Evolutionary conservation across 2,888 invertebrate genomes (phyloP), one percentile per base, ranked within the genome.

Genomic region (Diloba caeruleocephala): DNA sequence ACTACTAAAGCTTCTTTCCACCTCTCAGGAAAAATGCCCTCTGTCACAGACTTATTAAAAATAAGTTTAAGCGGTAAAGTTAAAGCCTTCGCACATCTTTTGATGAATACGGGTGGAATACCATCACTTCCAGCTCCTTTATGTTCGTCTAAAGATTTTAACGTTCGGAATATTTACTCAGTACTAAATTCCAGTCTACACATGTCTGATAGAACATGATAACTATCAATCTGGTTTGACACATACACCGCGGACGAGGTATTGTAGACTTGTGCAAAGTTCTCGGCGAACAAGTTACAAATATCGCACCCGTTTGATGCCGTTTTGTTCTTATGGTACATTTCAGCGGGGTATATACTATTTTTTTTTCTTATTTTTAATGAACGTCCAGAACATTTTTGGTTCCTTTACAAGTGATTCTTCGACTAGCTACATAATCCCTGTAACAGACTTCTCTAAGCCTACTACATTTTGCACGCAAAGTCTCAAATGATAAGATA

Each of bases 331-430:
- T 36, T 19, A 23, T 37, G 15, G 8, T 19, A 29, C 56, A 61
- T 55, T 23, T 34, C 1, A 0, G 50, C 21, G 1, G 61, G 64
- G 28, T 53, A 62, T n/a, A 32, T 33, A 33, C 52, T 53, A 0
- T 1, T 36, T 31, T 13, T 36, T 51, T 33, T 41, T 55, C 33
- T 55, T 53, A 6, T 32, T 36, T 36, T 50, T 57, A 4, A 57
- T 42, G 31, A 37, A 59, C 1, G 57, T 43, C 63, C 59, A 66
- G 9, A 63, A 44, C 8, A 50, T 6, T 53, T 63, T 61, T 0
- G 63, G 54, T 36, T 63, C 61, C 2, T 15, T 42, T n/a, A 10
- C 29, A 0, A 64, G 1, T 7, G 33, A 41, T 9, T 26, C 21
- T 41, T 64, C 59, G 1, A 59, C 26, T 33, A 0, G 13, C 15